These are phyloP conservation scores for Auanema freiburgensis DNA, from an alignment of 2,888 invertebrate species.

Conservation along the genomic window DNA sequence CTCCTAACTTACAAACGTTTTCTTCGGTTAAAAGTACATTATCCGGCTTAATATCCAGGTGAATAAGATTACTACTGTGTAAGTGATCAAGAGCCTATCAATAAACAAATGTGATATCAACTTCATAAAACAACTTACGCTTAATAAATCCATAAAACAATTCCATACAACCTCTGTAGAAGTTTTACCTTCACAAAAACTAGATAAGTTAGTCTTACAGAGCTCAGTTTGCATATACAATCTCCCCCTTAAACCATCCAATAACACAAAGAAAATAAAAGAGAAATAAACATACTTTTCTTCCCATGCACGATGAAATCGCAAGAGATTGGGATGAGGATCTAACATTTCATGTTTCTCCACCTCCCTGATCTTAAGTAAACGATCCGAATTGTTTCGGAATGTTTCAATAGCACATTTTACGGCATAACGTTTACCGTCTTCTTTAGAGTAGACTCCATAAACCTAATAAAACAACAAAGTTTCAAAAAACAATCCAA, in stretches of 20 bases:
- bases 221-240: conserved; percentile 71
- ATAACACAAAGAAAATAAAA: background rate
- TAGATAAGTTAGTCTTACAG: conserved; percentile 72
- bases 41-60: conserved; percentile 79
- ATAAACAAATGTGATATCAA: conserved; percentile 5
- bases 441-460: conserved; percentile 73
- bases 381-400: conserved; percentile 40
- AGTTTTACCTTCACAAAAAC: conserved; percentile 67
- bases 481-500: background rate
- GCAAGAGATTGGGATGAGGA: conserved; percentile 74
- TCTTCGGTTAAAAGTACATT: conserved; percentile 76
- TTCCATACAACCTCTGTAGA: conserved; percentile 70
- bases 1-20: conserved; percentile 75
- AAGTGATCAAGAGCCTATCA: conserved; percentile 71
- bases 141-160: conserved; percentile 73
- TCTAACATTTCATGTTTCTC: conserved; percentile 76
- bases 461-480: conserved; percentile 69
- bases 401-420: conserved; percentile 70
- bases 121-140: conserved; percentile 58
- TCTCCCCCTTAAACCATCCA: conserved; percentile 22
- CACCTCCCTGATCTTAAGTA: conserved; percentile 50
- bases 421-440: conserved; percentile 75
- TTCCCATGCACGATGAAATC: conserved; percentile 77
- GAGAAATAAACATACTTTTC: conserved; percentile 66
- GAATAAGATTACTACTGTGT: conserved; percentile 74